These are phyloP conservation scores for Cataglyphis livida DNA, from an alignment of 2,888 invertebrate genomes.

Conservation along the genomic window DNA sequence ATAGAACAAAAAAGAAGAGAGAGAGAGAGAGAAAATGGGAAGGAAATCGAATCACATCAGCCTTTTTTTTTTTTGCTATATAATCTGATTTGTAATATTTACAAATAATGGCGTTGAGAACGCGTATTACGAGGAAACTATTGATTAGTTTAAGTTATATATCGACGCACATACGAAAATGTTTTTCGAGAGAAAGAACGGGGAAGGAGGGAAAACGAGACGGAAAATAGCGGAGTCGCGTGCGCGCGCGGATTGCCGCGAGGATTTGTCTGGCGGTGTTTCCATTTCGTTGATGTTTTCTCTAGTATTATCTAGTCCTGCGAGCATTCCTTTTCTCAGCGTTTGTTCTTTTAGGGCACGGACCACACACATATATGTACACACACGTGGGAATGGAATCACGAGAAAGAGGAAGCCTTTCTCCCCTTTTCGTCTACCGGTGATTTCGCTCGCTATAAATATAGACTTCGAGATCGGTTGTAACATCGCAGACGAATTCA, in stretches of 20 bases:
- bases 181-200: neutral
- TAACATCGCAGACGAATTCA: conserved; percentile 22
- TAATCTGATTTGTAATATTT: neutral
- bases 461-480: conserved; percentile 31
- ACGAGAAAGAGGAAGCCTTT: conserved; percentile 50
- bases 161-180: neutral
- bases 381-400: conserved; percentile 29
- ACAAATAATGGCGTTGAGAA: neutral
- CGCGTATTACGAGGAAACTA: neutral
- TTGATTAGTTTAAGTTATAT: neutral
- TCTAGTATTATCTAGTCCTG: conserved; percentile 86
- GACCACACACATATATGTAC: conserved; percentile 9
- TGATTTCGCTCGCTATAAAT: conserved; percentile 53
- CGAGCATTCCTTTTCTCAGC: conserved; percentile 67
- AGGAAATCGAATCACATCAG: neutral
- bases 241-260: conserved; percentile 24
- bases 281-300: conserved; percentile 81
- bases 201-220: neutral
- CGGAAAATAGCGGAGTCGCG: conserved; percentile 22
- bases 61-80: neutral
- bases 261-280: conserved; percentile 76
- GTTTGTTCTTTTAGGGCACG: conserved; percentile 57
- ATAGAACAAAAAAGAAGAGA: neutral
- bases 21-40: conserved; percentile 2
- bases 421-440: neutral